These are phyloP conservation scores for Latrodectus elegans DNA, from an alignment of 2,888 invertebrate genomes.

Conservation along the genomic window DNA sequence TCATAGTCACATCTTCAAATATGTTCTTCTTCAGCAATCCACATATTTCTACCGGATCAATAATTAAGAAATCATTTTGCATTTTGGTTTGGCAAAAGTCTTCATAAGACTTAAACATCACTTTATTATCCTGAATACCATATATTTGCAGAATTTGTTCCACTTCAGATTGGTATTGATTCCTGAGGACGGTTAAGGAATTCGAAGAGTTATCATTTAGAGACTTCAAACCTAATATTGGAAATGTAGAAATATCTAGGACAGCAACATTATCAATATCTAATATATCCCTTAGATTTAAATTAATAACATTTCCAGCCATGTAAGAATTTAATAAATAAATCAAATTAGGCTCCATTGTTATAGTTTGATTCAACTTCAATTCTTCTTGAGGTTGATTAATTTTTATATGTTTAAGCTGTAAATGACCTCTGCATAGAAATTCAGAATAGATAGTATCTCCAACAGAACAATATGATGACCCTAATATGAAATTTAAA, in stretches of 20 bases:
- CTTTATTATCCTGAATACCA: slow-evolving; percentile 23
- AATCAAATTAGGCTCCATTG: slow-evolving; percentile 59
- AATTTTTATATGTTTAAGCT: slow-evolving; percentile 30
- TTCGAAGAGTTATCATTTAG: slow-evolving; percentile 16
- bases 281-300: slow-evolving; percentile 39
- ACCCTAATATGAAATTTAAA: slow-evolving; percentile 19
- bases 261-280: slow-evolving; percentile 33
- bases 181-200: slow-evolving; percentile 19
- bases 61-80: slow-evolving; percentile 48
- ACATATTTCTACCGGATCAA: slow-evolving; percentile 54
- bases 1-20: slow-evolving; percentile 49
- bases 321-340: slow-evolving; percentile 46
- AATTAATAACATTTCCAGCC: slow-evolving; percentile 38
- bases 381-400: not conserved
- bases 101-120: slow-evolving; percentile 57
- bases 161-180: slow-evolving; percentile 47
- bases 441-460: slow-evolving; percentile 44
- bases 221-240: slow-evolving; percentile 42
- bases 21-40: slow-evolving; percentile 59
- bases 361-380: slow-evolving; percentile 7
- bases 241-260: slow-evolving; percentile 59
- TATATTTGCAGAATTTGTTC: slow-evolving; percentile 45
- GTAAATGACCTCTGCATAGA: slow-evolving; percentile 51
- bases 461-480: slow-evolving; percentile 24
- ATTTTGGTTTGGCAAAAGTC: slow-evolving; percentile 48